These are phyloP conservation scores for Timandra comae DNA, from an alignment of 2,888 invertebrate genomes.

Conservation along the genomic window DNA sequence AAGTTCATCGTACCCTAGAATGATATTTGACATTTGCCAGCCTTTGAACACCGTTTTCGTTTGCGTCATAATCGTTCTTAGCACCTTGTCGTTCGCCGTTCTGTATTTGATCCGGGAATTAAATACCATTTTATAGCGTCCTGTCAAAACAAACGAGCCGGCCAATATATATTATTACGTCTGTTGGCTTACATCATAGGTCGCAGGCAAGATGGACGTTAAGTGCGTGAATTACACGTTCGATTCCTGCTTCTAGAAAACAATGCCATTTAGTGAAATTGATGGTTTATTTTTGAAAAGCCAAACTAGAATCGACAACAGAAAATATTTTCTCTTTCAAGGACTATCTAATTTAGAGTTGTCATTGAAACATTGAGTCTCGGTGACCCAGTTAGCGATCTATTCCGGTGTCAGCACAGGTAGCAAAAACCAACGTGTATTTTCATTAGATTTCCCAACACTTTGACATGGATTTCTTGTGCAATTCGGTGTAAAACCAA, in stretches of 20 bases:
- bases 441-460: constrained; percentile 48
- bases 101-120: constrained; percentile 14
- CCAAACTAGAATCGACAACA: background rate
- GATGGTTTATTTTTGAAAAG: constrained; percentile 1
- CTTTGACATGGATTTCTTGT: constrained; percentile 42
- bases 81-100: constrained; percentile 14
- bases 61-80: constrained; percentile 28
- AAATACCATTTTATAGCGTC: constrained; percentile 27
- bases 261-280: too few relatives aligned
- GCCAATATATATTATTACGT: constrained; percentile 15
- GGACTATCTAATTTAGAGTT: constrained; percentile 12
- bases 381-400: constrained; percentile 35
- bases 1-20: constrained; percentile 32
- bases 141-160: constrained; percentile 26
- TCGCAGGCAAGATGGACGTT: constrained; percentile 7
- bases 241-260: constrained; percentile 3
- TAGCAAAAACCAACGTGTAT: constrained; percentile 33
- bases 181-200: constrained; percentile 13
- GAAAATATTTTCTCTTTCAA: constrained; percentile 6
- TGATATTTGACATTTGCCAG: constrained; percentile 30
- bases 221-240: constrained; percentile 7
- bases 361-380: constrained; percentile 18
- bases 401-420: constrained; percentile 41
- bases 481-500: constrained; percentile 9
- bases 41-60: constrained; percentile 26